phyloP scores from a whole-genome alignment of 1,140 invertebrate species.

The Trichogramma pretiosum region DNA sequence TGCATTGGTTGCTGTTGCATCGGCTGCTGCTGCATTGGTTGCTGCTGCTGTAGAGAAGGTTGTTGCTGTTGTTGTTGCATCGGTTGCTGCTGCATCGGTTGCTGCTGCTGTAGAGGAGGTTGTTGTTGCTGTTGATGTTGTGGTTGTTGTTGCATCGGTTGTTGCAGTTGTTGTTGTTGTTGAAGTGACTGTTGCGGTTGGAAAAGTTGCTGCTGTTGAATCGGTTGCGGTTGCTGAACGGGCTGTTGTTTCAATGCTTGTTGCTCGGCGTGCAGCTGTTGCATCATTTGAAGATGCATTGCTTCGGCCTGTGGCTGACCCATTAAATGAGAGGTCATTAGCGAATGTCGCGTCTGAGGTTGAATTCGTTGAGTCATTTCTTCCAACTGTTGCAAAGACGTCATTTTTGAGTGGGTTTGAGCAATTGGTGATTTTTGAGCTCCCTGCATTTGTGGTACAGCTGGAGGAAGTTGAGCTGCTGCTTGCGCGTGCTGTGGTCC shows the following conservation, averaged over 20 bases:
- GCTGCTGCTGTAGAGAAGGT: constrained; percentile 1
- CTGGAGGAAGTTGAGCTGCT: too few relatives aligned
- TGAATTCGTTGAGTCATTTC: background rate
- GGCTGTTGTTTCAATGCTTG: background rate
- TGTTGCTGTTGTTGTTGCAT: constrained; percentile 1
- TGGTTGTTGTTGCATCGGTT: background rate
- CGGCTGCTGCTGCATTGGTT: background rate
- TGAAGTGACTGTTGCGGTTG: too few relatives aligned
- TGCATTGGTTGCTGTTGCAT: background rate
- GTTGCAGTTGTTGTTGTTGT: background rate
- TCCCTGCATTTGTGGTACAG: too few relatives aligned
- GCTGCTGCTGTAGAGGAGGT: background rate
- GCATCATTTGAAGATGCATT: too few relatives aligned
- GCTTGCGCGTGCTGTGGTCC: too few relatives aligned
- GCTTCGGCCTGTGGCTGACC: background rate
- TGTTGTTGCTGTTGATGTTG: background rate
- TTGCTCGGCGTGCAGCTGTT: constrained; percentile 7
- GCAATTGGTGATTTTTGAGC: too few relatives aligned
- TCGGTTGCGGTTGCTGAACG: background rate
- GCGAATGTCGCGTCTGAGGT: background rate
- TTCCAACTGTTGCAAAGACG: background rate
- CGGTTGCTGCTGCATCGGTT: background rate
- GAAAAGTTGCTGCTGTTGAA: background rate
- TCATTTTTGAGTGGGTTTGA: too few relatives aligned
- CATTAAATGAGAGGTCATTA: background rate